These are phyloP conservation scores for Notarius lentiginosus DNA, from an alignment of 2,113 vertebrate genomes.

Conservation along the genomic window DNA sequence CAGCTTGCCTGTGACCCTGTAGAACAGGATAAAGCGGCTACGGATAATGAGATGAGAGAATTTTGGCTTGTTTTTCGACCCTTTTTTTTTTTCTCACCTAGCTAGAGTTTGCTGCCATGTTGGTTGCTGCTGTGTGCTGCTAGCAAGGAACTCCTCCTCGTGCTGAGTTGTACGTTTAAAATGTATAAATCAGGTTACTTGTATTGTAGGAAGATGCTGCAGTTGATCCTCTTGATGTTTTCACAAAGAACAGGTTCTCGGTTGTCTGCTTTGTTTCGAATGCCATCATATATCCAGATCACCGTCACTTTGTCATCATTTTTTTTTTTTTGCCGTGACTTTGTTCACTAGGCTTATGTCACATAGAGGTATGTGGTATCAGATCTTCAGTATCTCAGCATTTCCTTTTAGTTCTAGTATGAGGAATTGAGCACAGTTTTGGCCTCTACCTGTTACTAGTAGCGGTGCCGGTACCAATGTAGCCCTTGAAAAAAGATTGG, in stretches of 20 bases:
- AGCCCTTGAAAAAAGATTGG: not conserved
- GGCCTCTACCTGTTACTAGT: not conserved
- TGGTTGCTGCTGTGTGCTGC: not conserved
- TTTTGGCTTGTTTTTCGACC: not conserved
- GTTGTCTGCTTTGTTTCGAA: not conserved
- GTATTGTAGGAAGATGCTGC: not conserved
- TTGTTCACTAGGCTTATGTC: not conserved
- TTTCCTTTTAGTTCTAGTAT: not conserved
- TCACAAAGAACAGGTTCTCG: not conserved
- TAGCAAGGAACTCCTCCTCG: not conserved
- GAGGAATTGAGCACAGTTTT: not conserved
- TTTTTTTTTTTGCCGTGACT: not conserved
- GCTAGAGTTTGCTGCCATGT: not conserved
- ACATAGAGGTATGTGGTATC: not conserved
- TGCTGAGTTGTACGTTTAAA: not conserved
- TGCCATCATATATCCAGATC: not conserved
- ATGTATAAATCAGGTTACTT: not conserved
- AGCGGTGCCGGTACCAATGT: not conserved
- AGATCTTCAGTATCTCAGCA: not conserved
- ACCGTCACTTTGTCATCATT: not conserved
- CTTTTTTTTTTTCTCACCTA: not conserved
- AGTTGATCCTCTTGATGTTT: not conserved
- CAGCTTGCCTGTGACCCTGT: no score
- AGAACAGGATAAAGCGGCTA: no score
- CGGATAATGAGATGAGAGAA: no score